Evolutionary conservation across 2,888 invertebrate genomes (phyloP), one percentile per base, ranked within the genome.

Genomic region (Nemotelus pantherinus): DNA sequence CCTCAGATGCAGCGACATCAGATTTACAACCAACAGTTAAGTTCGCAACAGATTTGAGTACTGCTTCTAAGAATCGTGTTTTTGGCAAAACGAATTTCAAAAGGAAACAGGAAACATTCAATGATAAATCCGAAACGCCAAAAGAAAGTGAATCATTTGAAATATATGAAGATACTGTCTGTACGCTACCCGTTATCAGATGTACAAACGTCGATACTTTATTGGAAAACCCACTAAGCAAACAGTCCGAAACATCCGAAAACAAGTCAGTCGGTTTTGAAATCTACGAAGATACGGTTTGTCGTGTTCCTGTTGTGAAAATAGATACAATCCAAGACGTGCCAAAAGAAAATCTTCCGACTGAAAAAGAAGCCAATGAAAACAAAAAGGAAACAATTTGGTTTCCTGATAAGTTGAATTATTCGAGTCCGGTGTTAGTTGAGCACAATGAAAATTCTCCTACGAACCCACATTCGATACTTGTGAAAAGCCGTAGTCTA

Each of bases 401-500:
- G 25, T 25, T 25, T 25, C 25, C n/a, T 63, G 43, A 41, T 5
- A 63, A 9, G 3, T 63, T 63, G 63, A 39, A 3, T 10, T 39
- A 45, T 48, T 43, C 39, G 7, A 25, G 48, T 10, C 25, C 65
- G 1, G 45, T 64, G n/a, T 25, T 65, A 10, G 55, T 25, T 2
- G 53, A 64, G 43, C 25, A 65, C 25, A 53, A 63, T n/a, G 2
- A 9, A 7, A 50, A 50, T 9, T 43, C n/a, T 6, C 64, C 60
- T 2, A 25, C 60, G 25, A 10, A 3, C 4, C 64, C 64, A 65
- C 25, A 2, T 43, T 80, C 80, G 10, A 81, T 81, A 77, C 77
- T 81, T 53, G 72, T 79, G 3, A 80, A 77, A 3, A 78, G 80
- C 68, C 78, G 64, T 9, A 81, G 84, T 53, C 64, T 83, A 0